Conservation (phyloP, 2,888 invertebrate genomes). For the Epinotia bilunana region DNA sequence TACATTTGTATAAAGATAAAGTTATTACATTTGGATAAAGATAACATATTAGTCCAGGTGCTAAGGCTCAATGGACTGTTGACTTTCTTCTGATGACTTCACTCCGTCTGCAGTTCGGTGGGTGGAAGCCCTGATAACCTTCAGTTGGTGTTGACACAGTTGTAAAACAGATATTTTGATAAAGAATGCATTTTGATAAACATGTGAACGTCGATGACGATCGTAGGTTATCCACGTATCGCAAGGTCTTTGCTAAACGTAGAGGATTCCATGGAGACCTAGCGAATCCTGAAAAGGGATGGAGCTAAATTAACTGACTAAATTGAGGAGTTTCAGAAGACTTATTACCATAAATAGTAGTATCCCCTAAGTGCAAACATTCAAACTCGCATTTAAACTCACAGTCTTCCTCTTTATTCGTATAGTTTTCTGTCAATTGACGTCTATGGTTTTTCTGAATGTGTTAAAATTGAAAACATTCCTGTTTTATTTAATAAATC, state of each 20-base stretch:
- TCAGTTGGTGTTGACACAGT: slow-evolving; percentile 29
- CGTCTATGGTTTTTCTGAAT: too few relatives aligned
- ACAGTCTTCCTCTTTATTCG: too few relatives aligned
- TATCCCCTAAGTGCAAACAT: too few relatives aligned
- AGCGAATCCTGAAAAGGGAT: too few relatives aligned
- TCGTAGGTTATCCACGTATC: neutral
- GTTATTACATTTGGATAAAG: neutral
- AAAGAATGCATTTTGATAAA: slow-evolving; percentile 16
- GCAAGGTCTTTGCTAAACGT: too few relatives aligned
- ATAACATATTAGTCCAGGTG: slow-evolving; percentile 4
- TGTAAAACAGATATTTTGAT: slow-evolving; percentile 13
- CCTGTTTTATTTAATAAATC: neutral
- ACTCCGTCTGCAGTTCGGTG: slow-evolving; percentile 19
- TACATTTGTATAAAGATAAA: neutral
- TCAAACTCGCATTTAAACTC: too few relatives aligned
- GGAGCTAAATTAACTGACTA: too few relatives aligned
- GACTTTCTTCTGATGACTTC: slow-evolving; percentile 19
- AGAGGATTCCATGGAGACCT: too few relatives aligned
- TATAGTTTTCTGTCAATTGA: too few relatives aligned
- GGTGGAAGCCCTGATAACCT: slow-evolving; percentile 26
- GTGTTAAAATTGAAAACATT: too few relatives aligned
- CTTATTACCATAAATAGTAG: too few relatives aligned
- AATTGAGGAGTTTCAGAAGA: too few relatives aligned
- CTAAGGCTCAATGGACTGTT: neutral
- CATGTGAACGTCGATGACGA: neutral